Evolutionary conservation across 2,113 vertebrate species (phyloP).

Genomic region (Hippocampus barbouri): DNA sequence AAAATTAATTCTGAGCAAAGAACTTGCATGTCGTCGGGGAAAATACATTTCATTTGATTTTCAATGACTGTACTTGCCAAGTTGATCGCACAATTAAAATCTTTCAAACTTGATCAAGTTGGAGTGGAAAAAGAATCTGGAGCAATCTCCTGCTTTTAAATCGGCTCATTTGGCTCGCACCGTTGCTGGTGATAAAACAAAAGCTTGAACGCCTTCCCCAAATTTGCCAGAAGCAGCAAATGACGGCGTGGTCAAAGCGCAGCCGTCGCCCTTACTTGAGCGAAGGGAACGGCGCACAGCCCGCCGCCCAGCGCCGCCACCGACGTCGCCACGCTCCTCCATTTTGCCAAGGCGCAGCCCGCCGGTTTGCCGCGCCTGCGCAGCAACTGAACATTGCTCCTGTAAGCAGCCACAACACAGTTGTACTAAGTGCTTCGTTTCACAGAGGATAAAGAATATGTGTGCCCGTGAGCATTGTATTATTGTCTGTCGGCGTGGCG

Average conservation of each 20-base stretch:
- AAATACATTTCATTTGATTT: no score
- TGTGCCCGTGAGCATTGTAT: no score
- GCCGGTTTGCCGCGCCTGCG: slow-evolving; percentile 30
- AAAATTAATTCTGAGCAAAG: not conserved
- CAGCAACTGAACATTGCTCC: slow-evolving; percentile 45
- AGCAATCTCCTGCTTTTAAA: no score
- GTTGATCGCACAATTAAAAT: no score
- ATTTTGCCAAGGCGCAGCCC: slow-evolving; percentile 22
- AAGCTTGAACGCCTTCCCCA: no score
- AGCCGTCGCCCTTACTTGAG: slow-evolving; percentile 44
- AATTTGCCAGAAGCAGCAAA: not conserved
- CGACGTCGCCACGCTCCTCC: slow-evolving; percentile 35
- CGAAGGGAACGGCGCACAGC: slow-evolving; percentile 70
- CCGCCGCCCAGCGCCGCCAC: slow-evolving; percentile 42
- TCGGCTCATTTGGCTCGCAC: no score
- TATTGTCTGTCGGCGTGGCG: no score
- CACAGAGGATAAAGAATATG: no score
- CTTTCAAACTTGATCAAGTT: no score
- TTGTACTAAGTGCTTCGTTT: not conserved
- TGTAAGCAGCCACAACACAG: not conserved
- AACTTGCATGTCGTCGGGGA: not conserved
- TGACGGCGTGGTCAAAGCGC: not conserved
- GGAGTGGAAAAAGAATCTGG: no score
- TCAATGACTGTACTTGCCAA: no score
- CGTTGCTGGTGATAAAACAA: no score